Base-by-base conservation (phyloP, 30 jellyfish, hydroid and myxozoan species). In the Turritopsis dohrnii region DNA sequence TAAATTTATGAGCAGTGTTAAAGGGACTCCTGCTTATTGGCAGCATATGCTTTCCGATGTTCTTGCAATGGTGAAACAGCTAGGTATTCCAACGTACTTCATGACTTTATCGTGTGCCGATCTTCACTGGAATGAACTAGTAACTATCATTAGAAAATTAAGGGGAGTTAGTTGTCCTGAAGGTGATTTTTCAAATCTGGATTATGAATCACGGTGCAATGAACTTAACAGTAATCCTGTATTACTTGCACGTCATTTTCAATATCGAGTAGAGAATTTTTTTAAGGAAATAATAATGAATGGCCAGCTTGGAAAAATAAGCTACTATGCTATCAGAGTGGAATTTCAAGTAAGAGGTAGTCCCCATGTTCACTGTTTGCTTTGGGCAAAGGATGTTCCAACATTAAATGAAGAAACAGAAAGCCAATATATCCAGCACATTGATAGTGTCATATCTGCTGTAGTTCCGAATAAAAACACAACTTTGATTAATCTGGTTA, bases 21-120 rank as follows among this genome's bases (percentile, higher is more conserved):
- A n/a, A n/a, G n/a, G n/a, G n/a, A n/a, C n/a, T n/a, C n/a, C n/a
- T n/a, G n/a, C n/a, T n/a, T n/a, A n/a, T n/a, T n/a, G n/a, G n/a
- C n/a, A n/a, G n/a, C n/a, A n/a, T n/a, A n/a, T n/a, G n/a, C n/a
- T n/a, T n/a, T n/a, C 20, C 28, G 84, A 71, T 19, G 80, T 71
- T 19, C 80, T 71, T 24, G 80, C 80, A 71, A 71, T 71, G 80
- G 28, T 71, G 23, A 71, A 71, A 71, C 80, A 71, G 75, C 52
- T 65, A 71, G 89, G 89, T 7, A 8, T 82, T 18, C 89, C 89
- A 22, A 30, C 85, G 16, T 74, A 22, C 31, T 74, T 74, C 5
- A 74, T 74, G 82, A 74, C 82, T 5, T 74, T 74, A 29, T 74
- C 82, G 26, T 74, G 82, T 22, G 71, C 82, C 21, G 52, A 74